Evolutionary conservation across 2,888 invertebrate genomes (phyloP).

Genomic region (Theodoxus fluviatilis): DNA sequence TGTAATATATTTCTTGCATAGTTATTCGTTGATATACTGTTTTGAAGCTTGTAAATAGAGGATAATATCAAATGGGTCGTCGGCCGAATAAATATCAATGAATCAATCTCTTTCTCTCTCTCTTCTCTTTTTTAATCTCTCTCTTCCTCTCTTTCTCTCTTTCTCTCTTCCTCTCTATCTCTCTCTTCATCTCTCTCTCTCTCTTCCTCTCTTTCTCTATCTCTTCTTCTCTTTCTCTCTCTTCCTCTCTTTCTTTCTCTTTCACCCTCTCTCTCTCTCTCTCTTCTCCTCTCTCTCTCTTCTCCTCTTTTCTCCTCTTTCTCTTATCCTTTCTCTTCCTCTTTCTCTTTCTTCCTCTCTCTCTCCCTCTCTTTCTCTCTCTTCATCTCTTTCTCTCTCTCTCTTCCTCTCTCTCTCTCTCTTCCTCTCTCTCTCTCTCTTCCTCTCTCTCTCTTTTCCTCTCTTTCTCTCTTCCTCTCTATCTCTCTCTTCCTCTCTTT

Average conservation of each 20-base stretch:
- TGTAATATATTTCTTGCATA: too few relatives aligned
- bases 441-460: neutral
- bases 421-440: neutral
- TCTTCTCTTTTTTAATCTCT: too few relatives aligned
- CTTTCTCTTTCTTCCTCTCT: neutral
- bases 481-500: neutral
- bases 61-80: too few relatives aligned
- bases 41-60: too few relatives aligned
- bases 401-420: neutral
- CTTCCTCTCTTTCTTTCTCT: neutral
- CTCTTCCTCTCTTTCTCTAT: conserved; percentile 14
- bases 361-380: neutral
- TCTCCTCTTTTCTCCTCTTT: neutral
- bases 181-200: conserved; percentile 6
- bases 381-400: neutral
- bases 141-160: conserved; percentile 17
- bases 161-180: conserved; percentile 17
- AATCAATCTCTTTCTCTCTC: too few relatives aligned
- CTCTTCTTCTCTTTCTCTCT: conserved; percentile 18
- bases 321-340: neutral
- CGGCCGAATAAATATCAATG: too few relatives aligned
- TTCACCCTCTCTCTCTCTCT: neutral
- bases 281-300: conserved; percentile 2
- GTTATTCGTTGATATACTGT: too few relatives aligned
- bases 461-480: neutral